Evolutionary conservation across 2,797 vertebrate genomes (phyloP).

Genomic region (Ctenopoma multispine): DNA sequence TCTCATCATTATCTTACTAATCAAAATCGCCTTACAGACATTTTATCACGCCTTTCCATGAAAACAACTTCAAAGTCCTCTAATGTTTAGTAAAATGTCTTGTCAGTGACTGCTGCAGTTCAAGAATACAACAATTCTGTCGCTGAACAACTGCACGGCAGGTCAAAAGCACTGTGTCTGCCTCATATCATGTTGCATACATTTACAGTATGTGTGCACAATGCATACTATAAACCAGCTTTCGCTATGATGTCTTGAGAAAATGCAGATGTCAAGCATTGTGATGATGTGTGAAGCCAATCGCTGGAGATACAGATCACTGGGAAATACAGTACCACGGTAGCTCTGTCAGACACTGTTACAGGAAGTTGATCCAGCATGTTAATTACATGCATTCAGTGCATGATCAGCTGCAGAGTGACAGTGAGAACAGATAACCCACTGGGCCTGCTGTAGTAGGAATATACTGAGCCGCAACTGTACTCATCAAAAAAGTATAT

Average conservation of each 20-base stretch:
- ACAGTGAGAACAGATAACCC: not conserved
- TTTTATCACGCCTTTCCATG: constrained; percentile 43
- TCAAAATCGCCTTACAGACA: constrained; percentile 60
- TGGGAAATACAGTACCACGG: not conserved
- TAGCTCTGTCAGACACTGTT: not conserved
- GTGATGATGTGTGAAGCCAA: constrained; percentile 2
- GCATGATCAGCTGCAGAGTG: constrained; percentile 4
- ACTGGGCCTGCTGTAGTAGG: no score
- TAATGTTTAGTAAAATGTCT: constrained; percentile 33
- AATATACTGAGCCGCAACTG: not conserved
- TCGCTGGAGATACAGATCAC: constrained; percentile 12
- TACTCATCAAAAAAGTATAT: not conserved
- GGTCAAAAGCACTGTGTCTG: constrained; percentile 36
- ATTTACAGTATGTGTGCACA: constrained; percentile 31
- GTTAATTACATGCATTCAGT: not conserved
- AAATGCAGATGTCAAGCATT: constrained; percentile 25
- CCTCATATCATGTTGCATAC: not conserved
- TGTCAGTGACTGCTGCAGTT: constrained; percentile 25
- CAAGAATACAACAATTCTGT: constrained; percentile 15
- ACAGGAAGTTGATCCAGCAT: not conserved
- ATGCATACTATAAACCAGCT: constrained; percentile 1
- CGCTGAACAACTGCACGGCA: constrained; percentile 27
- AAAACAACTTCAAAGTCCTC: constrained; percentile 60
- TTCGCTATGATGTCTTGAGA: constrained; percentile 23
- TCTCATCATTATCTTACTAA: constrained; percentile 73